Evolutionary conservation across 2,113 vertebrate genomes (phyloP).

Genomic region (Centropus unirufus): DNA sequence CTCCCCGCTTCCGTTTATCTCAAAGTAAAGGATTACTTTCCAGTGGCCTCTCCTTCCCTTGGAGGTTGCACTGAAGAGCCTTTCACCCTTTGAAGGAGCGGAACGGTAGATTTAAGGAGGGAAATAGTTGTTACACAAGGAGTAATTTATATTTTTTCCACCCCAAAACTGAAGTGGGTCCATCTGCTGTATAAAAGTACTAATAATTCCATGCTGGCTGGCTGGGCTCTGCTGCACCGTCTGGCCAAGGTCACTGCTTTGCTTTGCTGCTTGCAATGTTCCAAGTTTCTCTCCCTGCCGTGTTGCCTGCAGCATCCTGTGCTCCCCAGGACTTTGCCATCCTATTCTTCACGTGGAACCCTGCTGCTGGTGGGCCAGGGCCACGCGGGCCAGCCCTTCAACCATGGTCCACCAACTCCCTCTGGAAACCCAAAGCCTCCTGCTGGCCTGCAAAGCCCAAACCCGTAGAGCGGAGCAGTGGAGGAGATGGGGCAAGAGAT

Average conservation of each 20-base stretch:
- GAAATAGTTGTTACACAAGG: neutral
- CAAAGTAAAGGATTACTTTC: conserved; percentile 38
- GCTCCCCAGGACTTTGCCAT: neutral
- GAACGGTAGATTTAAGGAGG: conserved; percentile 24
- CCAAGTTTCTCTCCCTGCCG: neutral
- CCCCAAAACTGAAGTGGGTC: neutral
- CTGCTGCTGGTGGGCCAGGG: fast-evolving
- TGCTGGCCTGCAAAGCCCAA: neutral
- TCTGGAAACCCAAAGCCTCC: fast-evolving
- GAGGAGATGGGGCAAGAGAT: neutral
- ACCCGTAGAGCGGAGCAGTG: neutral
- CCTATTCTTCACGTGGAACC: neutral
- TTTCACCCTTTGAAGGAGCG: conserved; percentile 30
- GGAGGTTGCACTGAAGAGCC: conserved; percentile 49
- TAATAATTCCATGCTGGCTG: neutral
- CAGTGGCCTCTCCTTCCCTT: conserved; percentile 36
- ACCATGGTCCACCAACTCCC: fast-evolving
- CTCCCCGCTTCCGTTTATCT: conserved; percentile 38
- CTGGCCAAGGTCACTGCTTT: neutral
- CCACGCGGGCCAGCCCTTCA: neutral
- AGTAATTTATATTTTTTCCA: neutral
- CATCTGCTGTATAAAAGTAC: neutral
- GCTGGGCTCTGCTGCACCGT: neutral
- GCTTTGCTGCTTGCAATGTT: neutral
- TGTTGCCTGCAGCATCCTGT: neutral